Evolutionary conservation across 1,140 invertebrate species (phyloP), one percentile per base, ranked within the genome.

Genomic region (Latrodectus geometricus): DNA sequence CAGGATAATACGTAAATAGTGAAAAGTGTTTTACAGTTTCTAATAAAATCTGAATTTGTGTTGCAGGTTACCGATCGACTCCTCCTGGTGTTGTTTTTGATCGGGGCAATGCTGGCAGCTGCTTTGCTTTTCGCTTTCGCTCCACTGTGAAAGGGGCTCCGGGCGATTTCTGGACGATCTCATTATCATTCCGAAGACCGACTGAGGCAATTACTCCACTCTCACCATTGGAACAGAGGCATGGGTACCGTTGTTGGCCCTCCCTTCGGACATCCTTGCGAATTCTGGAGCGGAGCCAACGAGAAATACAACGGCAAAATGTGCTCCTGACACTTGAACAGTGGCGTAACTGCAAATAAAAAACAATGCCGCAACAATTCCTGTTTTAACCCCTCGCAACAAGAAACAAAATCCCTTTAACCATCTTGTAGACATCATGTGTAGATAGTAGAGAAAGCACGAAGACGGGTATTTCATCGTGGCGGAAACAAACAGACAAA

Each of bases 401-500:
- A 70, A 12, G 17, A n/a, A n/a, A n/a, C n/a, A n/a, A n/a, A n/a
- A n/a, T n/a, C n/a, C n/a, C n/a, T n/a, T n/a, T n/a, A n/a, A n/a
- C 12, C 20, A 70, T 70, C 11, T n/a, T 21, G 69, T 48, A 14
- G 12, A 23, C 69, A 14, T 70, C 35, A 9, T 70, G 21, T 21
- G 21, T 23, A 20, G 11, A 21, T 70, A 78, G 54, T 69, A 49
- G 65, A 80, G 77, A 61, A 61, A 52, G 77, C 77, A 80, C 78
- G 68, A 70, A 81, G 78, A 81, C 49, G 78, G 78, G 68, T 72
- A 81, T 23, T 23, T 81, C 78, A 81, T 81, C 78, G 66, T 70
- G 50, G n/a, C 49, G 70, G 66, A 56, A n/a, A 9, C 49, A 9
- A 54, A 70, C 7, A 66, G 14, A 78, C 23, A 65, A 74, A 61